Evolutionary conservation across 2,113 vertebrate genomes (phyloP).

Genomic region (Elaphurus davidianus): DNA sequence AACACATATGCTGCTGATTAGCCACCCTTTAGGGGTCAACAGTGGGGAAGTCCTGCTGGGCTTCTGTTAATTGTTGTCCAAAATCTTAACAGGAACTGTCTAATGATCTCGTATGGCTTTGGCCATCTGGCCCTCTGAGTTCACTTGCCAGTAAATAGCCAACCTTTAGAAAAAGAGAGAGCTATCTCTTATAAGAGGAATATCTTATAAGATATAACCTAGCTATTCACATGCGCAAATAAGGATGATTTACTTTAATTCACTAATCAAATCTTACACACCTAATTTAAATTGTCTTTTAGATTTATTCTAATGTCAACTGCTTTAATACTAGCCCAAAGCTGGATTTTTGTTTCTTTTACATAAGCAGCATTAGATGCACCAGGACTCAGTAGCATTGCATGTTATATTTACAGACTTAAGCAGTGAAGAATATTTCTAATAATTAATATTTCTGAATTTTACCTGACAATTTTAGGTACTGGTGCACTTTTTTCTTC

Average conservation of each 20-base stretch:
- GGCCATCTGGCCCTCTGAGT: conserved; percentile 80
- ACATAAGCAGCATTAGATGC: neutral
- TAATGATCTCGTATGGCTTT: conserved; percentile 63
- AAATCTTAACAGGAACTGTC: conserved; percentile 77
- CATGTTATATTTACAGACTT: neutral
- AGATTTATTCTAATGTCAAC: neutral
- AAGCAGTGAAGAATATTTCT: neutral
- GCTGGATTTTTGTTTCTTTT: neutral
- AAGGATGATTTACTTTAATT: neutral
- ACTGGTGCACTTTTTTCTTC: neutral
- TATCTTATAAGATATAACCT: neutral
- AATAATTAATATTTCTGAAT: neutral
- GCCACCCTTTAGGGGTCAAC: conserved; percentile 87
- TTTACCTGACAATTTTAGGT: neutral
- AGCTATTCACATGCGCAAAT: neutral
- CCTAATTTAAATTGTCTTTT: neutral
- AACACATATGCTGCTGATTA: conserved; percentile 90
- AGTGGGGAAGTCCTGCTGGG: conserved; percentile 77
- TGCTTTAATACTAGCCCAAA: neutral
- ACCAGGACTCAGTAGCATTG: neutral
- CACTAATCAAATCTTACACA: neutral
- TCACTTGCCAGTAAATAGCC: conserved; percentile 67
- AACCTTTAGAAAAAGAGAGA: conserved; percentile 48
- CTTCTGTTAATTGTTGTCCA: conserved; percentile 82
- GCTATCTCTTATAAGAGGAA: neutral